Evolutionary conservation across 2,888 invertebrate species (phyloP).

Genomic region (Drosophila colorata): DNA sequence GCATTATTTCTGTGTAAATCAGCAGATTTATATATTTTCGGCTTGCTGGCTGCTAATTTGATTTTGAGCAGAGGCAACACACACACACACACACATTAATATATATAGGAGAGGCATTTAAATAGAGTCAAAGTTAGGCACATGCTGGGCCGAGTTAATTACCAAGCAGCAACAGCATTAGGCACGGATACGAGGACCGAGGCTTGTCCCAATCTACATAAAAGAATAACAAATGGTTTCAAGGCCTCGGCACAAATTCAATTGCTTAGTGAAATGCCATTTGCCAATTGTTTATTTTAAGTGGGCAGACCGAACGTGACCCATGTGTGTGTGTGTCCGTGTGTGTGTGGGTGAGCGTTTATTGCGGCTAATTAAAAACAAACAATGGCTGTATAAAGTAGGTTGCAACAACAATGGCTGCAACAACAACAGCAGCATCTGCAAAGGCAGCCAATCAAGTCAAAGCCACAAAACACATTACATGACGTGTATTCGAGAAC

Average conservation of each 20-base stretch:
- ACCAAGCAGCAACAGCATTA: slow-evolving; percentile 40
- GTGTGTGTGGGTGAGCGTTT: slow-evolving; percentile 53
- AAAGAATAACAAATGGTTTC: slow-evolving; percentile 75
- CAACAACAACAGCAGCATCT: slow-evolving; percentile 38
- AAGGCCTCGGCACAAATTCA: slow-evolving; percentile 75
- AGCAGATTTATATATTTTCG: slow-evolving; percentile 75
- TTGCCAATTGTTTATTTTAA: slow-evolving; percentile 80
- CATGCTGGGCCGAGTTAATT: slow-evolving; percentile 77
- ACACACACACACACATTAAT: slow-evolving; percentile 11
- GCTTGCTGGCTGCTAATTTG: slow-evolving; percentile 75
- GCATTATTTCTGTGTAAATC: slow-evolving; percentile 78
- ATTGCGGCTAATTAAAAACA: slow-evolving; percentile 83
- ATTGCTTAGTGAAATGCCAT: slow-evolving; percentile 76
- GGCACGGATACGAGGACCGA: too few species aligned
- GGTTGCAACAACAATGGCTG: slow-evolving; percentile 69
- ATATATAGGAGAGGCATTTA: slow-evolving; percentile 52
- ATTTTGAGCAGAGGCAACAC: slow-evolving; percentile 68
- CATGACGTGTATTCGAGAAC: slow-evolving; percentile 15
- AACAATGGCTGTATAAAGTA: slow-evolving; percentile 78
- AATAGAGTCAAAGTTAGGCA: slow-evolving; percentile 63
- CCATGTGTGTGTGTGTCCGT: slow-evolving; percentile 21
- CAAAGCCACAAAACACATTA: slow-evolving; percentile 38
- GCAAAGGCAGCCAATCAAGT: slow-evolving; percentile 69
- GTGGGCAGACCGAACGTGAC: slow-evolving; percentile 61
- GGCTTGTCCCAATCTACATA: slow-evolving; percentile 39